Evolutionary conservation across 1,140 invertebrate genomes (phyloP), one percentile per base, ranked within the genome.

Genomic region (Chionoecetes opilio): DNA sequence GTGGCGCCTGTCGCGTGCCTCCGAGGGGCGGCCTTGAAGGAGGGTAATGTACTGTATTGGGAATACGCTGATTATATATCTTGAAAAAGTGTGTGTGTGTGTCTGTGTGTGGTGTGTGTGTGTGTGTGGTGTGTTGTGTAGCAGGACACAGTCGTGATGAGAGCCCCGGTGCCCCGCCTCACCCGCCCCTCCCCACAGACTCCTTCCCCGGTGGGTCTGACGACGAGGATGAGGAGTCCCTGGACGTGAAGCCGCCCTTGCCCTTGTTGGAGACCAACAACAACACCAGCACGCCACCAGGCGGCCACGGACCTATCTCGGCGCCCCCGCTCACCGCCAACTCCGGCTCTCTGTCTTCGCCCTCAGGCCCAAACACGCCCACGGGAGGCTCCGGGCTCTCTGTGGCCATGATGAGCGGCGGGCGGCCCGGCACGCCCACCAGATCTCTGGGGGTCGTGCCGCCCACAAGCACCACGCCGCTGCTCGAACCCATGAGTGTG

Each of bases 251-350:
- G 31, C 94, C 94, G 29, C 21, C n/a, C 26, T 14, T n/a, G n/a
- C n/a, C n/a, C n/a, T n/a, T n/a, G n/a, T n/a, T 95, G 31, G 94
- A 95, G 90, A 86, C 94, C 41, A 95, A 95, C 90, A 95, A 95
- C 94, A 91, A 82, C 31, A 85, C 82, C 89, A 91, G 90, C 0
- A 37, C 94, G 26, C 89, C 94, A 32, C 14, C 41, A 29, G 41
- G 35, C 41, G 82, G 32, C 82, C 94, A 92, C 35, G 84, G 89
- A 11, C 46, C 94, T 17, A 41, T 94, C 8, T 63, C 94, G 3
- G 82, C 90, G 75, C 90, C 94, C 90, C 17, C 90, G 34, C 90
- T 95, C 89, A 86, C 94, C 14, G 37, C 94, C 37, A 95, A 95
- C 63, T 46, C 94, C 38, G 37, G 38, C 35, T 63, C 89, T 63